phyloP scores from a whole-genome alignment of 92 coral and sea anemone genomes.

The Palythoa grandiflora region DNA sequence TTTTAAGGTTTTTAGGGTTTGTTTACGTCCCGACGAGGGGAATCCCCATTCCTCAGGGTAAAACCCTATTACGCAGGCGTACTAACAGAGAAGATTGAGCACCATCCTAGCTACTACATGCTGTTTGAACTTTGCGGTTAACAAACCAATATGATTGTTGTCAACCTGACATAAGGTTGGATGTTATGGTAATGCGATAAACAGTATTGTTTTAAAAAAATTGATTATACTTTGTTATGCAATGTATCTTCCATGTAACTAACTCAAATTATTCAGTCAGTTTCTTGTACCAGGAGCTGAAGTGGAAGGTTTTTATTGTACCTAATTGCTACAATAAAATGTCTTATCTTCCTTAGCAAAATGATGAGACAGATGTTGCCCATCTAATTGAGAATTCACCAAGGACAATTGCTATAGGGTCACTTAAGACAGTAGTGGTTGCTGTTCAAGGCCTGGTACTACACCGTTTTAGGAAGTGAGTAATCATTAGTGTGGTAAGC shows the following conservation, averaged over 20 bases:
- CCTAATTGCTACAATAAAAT: not conserved
- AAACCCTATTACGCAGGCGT: too few species aligned
- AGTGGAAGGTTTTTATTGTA: not conserved
- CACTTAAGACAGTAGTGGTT: not conserved
- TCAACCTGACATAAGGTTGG: not conserved
- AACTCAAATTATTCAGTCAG: constrained; percentile 15
- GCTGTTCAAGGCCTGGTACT: constrained; percentile 3
- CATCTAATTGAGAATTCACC: not conserved
- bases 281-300: not conserved
- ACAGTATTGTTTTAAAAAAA: not conserved
- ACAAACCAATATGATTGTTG: not conserved
- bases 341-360: not conserved
- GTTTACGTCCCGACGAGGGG: too few species aligned
- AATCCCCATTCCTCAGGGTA: too few species aligned
- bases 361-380: not conserved
- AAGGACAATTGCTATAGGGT: not conserved
- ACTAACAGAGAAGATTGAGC: too few species aligned
- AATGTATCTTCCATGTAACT: not conserved
- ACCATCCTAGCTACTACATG: not conserved
- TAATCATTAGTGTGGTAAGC: not conserved
- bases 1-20: too few species aligned
- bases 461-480: not conserved
- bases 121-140: constrained; percentile 5
- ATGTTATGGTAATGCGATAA: not conserved
- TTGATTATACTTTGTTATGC: not conserved